These are phyloP conservation scores for Montipora foliosa DNA, from an alignment of 64 coral and sea anemone species.

Conservation along the genomic window DNA sequence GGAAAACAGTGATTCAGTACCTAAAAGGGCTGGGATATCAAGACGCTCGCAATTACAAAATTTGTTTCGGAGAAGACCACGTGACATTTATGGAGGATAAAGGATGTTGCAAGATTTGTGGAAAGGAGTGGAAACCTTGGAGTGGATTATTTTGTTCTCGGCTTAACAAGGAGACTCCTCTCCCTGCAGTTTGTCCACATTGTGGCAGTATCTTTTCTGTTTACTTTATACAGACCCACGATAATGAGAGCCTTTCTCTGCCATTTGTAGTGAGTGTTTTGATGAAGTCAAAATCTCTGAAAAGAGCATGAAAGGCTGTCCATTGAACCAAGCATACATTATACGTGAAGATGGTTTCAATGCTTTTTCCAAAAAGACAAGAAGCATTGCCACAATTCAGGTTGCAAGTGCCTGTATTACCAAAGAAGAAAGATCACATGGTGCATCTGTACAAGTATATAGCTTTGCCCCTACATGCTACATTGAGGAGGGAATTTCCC, in stretches of 20 bases:
- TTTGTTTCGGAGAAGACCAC: conserved; percentile 12
- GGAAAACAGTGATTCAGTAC: conserved; percentile 10
- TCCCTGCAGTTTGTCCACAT: too few relatives aligned
- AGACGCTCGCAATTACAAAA: conserved; percentile 10
- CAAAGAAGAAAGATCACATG: neutral
- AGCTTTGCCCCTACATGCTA: conserved; percentile 37
- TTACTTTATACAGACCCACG: too few relatives aligned
- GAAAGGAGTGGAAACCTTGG: conserved; percentile 24
- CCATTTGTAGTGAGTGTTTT: too few relatives aligned
- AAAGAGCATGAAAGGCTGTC: neutral
- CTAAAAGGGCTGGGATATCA: conserved; percentile 32
- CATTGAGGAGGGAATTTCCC: conserved; percentile 13
- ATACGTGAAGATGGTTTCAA: conserved; percentile 49
- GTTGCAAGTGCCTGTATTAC: conserved; percentile 14
- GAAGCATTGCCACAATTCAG: conserved; percentile 23
- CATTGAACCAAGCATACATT: conserved; percentile 29
- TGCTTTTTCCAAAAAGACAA: conserved; percentile 18
- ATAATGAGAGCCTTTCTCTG: too few relatives aligned
- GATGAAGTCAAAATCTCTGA: neutral
- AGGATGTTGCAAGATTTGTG: neutral
- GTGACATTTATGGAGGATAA: conserved; percentile 19
- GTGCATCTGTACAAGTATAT: neutral
- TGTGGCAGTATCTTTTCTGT: too few relatives aligned
- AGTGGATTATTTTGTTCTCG: conserved; percentile 19
- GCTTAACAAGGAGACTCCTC: neutral